These are phyloP conservation scores for Dromas ardeola DNA, from an alignment of 2,113 vertebrate genomes.

Conservation along the genomic window DNA sequence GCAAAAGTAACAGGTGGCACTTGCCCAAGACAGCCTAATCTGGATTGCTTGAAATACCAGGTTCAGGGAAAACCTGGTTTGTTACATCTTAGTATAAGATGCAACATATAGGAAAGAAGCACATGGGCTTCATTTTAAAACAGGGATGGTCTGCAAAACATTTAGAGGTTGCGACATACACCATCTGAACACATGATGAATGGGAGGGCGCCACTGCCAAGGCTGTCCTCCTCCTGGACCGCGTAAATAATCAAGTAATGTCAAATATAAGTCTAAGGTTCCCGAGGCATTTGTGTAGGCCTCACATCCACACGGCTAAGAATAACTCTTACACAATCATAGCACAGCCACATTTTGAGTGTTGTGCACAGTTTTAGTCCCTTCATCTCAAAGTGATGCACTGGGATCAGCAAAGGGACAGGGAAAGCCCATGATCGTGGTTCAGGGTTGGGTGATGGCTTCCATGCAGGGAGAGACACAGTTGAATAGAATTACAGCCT, in stretches of 20 bases:
- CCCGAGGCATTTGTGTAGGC: background rate
- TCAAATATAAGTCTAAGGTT: background rate
- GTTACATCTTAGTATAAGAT: background rate
- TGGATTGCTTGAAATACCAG: background rate
- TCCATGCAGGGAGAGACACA: background rate
- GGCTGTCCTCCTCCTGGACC: background rate
- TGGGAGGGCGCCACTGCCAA: background rate
- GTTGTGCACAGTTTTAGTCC: background rate
- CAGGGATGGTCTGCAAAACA: background rate
- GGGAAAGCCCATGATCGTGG: background rate
- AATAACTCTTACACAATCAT: background rate
- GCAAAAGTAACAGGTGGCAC: background rate
- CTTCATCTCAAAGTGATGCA: background rate
- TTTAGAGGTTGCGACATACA: background rate
- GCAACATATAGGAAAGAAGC: background rate
- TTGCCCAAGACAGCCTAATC: background rate
- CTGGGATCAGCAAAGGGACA: background rate
- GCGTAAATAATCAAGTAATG: background rate
- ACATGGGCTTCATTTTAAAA: background rate
- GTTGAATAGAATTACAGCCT: background rate
- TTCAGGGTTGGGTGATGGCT: background rate
- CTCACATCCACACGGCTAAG: background rate
- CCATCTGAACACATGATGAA: background rate
- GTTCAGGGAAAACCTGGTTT: background rate
- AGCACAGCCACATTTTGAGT: too few relatives aligned